phyloP scores from a whole-genome alignment of 2,888 invertebrate species.

The Rotaria macrura region DNA sequence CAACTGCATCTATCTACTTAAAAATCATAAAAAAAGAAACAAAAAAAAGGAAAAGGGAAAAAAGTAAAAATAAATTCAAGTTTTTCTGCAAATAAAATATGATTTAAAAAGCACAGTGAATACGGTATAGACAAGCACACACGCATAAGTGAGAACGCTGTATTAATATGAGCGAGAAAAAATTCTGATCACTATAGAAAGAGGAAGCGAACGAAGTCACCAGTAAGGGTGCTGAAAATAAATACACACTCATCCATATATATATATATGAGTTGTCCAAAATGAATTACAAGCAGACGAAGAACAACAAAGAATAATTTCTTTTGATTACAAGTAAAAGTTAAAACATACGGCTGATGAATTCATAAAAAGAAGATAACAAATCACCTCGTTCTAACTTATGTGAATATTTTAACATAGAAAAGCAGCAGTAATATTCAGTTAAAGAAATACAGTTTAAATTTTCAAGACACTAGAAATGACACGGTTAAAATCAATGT shows the following conservation, averaged over 20 bases:
- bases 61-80: neutral
- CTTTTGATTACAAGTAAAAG: neutral
- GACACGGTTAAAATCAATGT: neutral
- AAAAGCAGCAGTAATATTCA: neutral
- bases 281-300: neutral
- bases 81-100: neutral
- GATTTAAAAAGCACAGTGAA: neutral
- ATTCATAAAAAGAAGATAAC: neutral
- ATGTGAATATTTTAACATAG: neutral
- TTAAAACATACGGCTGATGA: neutral
- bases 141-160: neutral
- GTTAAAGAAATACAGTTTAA: neutral
- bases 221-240: neutral
- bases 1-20: neutral
- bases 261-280: neutral
- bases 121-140: neutral
- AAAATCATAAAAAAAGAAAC: neutral
- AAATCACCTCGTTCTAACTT: neutral
- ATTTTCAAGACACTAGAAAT: neutral
- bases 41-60: neutral
- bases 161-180: neutral
- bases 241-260: neutral
- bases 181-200: neutral
- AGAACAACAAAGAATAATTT: neutral
- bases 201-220: neutral